phyloP scores from a whole-genome alignment of 2,888 invertebrate genomes.

The Morpho achilles region DNA sequence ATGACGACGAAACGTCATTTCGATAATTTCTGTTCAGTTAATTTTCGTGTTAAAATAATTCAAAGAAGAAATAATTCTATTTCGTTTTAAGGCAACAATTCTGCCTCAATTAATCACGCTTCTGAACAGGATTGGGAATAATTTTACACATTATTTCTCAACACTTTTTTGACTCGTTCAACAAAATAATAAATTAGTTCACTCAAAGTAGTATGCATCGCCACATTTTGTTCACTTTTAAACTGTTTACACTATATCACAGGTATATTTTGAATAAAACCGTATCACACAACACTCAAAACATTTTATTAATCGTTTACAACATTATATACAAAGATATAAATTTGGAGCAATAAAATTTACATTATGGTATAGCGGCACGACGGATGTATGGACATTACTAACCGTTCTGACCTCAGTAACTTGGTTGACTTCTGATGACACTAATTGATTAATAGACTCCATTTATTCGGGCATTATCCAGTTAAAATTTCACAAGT shows the following conservation, averaged over 20 bases:
- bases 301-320: slow-evolving; percentile 17
- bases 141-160: no score
- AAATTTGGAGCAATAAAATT: slow-evolving; percentile 4
- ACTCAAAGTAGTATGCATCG: no score
- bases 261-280: slow-evolving; percentile 14
- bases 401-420: slow-evolving; percentile 24
- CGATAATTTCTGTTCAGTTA: no score
- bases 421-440: slow-evolving; percentile 22
- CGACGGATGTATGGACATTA: slow-evolving; percentile 21
- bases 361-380: slow-evolving; percentile 17
- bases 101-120: no score
- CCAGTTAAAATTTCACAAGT: slow-evolving; percentile 26
- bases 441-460: slow-evolving; percentile 29
- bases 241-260: neutral
- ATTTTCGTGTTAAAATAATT: no score
- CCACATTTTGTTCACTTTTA: no score
- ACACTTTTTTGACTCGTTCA: no score
- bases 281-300: slow-evolving; percentile 11
- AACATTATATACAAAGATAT: slow-evolving; percentile 13
- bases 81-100: no score
- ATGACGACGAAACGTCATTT: no score
- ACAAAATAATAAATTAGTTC: no score
- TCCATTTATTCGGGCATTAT: slow-evolving; percentile 27
- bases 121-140: no score
- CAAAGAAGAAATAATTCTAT: no score